These are phyloP conservation scores for Euspilapteryx auroguttella DNA, from an alignment of 2,888 invertebrate genomes.

Conservation along the genomic window DNA sequence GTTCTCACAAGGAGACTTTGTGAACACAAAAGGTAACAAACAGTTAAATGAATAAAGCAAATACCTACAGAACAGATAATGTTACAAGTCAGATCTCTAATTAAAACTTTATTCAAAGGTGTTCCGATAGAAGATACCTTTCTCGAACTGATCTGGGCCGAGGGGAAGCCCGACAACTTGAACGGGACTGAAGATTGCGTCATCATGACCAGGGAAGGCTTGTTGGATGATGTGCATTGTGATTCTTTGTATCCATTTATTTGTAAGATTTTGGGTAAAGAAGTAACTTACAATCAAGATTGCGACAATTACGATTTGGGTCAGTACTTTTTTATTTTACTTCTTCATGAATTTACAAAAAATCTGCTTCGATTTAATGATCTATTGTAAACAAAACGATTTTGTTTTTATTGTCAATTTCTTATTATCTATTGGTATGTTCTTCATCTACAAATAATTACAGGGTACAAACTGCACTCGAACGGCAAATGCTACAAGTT, in stretches of 20 bases:
- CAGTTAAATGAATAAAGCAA: no score
- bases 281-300: conserved; percentile 16
- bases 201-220: conserved; percentile 24
- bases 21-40: conserved; percentile 18
- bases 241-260: conserved; percentile 20
- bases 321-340: conserved; percentile 9
- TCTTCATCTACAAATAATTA: no score
- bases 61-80: no score
- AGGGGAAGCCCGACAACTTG: conserved; percentile 19
- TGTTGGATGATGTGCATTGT: conserved; percentile 21
- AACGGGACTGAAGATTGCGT: conserved; percentile 21
- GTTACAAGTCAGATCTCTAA: neutral
- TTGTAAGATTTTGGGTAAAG: conserved; percentile 20
- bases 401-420: no score
- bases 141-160: conserved; percentile 21
- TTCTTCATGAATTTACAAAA: no score
- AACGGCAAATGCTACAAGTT: conserved; percentile 26
- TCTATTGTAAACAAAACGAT: no score
- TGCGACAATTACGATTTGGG: conserved; percentile 20
- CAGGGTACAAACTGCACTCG: conserved; percentile 15
- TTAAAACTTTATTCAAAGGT: conserved; percentile 5
- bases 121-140: conserved; percentile 14
- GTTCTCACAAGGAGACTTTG: conserved; percentile 20
- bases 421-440: no score
- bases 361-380: no score